Evolutionary conservation across 2,113 vertebrate genomes (phyloP).

Genomic region (Petaurus breviceps): DNA sequence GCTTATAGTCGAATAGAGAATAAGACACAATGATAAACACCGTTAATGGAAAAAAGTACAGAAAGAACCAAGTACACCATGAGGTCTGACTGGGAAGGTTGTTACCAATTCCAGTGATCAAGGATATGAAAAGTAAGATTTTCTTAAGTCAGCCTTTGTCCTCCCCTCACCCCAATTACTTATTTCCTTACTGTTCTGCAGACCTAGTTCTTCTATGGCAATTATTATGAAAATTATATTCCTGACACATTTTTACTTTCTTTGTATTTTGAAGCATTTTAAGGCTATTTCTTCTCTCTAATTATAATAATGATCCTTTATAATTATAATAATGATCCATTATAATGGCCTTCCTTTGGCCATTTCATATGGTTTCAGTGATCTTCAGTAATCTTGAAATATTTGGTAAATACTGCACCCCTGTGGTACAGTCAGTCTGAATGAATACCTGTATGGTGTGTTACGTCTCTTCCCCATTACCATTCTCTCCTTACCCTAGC

Average conservation of each 20-base stretch:
- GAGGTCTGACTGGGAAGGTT: not conserved
- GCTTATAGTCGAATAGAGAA: not conserved
- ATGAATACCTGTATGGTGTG: not conserved
- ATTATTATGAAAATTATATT: not conserved
- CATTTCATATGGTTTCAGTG: not conserved
- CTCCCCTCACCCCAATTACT: not conserved
- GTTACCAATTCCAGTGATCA: not conserved
- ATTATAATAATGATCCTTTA: fast-evolving
- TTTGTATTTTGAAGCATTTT: not conserved
- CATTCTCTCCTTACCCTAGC: not conserved
- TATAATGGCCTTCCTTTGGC: not conserved
- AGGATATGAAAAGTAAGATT: not conserved
- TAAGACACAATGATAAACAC: not conserved
- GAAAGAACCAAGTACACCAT: not conserved
- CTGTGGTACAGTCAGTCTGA: not conserved
- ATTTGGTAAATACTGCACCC: not conserved
- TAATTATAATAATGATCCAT: fast-evolving
- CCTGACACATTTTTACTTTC: not conserved
- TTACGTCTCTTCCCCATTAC: not conserved
- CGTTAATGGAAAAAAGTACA: not conserved
- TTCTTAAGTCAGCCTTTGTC: not conserved
- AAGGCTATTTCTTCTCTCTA: not conserved
- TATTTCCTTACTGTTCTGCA: not conserved
- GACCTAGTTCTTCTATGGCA: not conserved
- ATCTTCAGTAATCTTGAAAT: not conserved